Evolutionary conservation across 2,888 invertebrate genomes (phyloP).

Genomic region (Drosophila setosimentum): DNA sequence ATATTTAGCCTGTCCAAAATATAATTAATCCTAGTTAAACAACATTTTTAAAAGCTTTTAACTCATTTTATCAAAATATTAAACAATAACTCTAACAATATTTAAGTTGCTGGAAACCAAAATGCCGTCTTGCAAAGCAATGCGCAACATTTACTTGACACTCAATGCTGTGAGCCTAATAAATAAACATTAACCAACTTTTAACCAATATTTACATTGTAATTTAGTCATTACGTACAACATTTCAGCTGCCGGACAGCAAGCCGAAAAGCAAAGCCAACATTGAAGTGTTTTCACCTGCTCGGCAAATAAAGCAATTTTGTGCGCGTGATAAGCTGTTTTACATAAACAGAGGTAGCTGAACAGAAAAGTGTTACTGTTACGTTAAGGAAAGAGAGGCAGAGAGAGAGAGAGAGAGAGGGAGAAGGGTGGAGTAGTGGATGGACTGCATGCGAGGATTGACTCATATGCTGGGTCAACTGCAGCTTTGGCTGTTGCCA

Average conservation of each 20-base stretch:
- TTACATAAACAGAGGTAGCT: slow-evolving; percentile 56
- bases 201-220: slow-evolving; percentile 62
- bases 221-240: slow-evolving; percentile 63
- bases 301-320: slow-evolving; percentile 66
- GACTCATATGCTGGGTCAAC: slow-evolving; percentile 68
- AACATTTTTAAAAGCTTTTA: not conserved
- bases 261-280: slow-evolving; percentile 29
- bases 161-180: slow-evolving; percentile 36
- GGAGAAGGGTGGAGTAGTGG: not conserved
- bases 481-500: slow-evolving; percentile 52
- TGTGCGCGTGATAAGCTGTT: slow-evolving; percentile 65
- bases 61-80: not conserved
- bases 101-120: not conserved
- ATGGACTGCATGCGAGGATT: slow-evolving; percentile 39
- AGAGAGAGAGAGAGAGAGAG: not conserved
- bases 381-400: not conserved
- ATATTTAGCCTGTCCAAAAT: not conserved
- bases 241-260: slow-evolving; percentile 27
- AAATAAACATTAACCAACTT: slow-evolving; percentile 55
- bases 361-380: not conserved
- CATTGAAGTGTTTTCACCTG: slow-evolving; percentile 51
- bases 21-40: not conserved
- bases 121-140: not conserved
- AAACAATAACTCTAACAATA: not conserved
- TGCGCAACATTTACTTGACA: slow-evolving; percentile 2